Evolutionary conservation across 2,797 vertebrate genomes (phyloP), one percentile per base, ranked within the genome.

Genomic region (Smutsia gigantea): DNA sequence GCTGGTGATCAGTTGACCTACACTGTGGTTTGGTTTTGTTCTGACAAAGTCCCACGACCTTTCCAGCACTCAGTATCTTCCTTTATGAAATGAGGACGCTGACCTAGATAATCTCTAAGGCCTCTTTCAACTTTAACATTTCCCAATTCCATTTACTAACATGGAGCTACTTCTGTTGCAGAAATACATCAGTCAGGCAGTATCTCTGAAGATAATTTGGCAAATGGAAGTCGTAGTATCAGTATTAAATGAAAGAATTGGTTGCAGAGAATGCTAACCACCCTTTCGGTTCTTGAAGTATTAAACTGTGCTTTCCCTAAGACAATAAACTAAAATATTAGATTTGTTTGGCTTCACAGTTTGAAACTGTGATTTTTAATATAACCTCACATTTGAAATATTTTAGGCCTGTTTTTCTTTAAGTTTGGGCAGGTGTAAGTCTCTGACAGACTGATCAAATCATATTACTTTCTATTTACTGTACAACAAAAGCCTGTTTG

Each of bases 351-450:
- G n/a, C 87, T 87, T 97, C 90, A 89, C 69, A 96, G 83, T 97
- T 87, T 92, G 95, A 96, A 95, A 91, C 63, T 89, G 27, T 66
- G 88, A 42, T 81, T 97, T 97, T 92, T 85, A 85, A 95, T 87
- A 90, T 78, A 94, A 97, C 17, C 37, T 88, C 71, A 68, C 75
- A 82, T 92, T 90, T 87, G 83, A 97, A 96, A 95, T 97, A 85
- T 95, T 94, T 93, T 42, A 81, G 55, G 39, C 51, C 84, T 96
- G 51, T 93, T 95, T 96, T 97, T 88, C 89, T 96, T 90, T 88
- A 94, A 77, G 69, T 78, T 39, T 0, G 31, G 72, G 29, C 39
- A 92, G 77, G 68, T 55, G 66, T 94, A 86, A 89, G 61, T 95
- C 83, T 86, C 37, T 63, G 69, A 96, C n/a, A 93, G 87, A 91